Evolutionary conservation across 2,113 vertebrate species (phyloP), one percentile per base, ranked within the genome.

Genomic region (Psilopsiagon aymara): DNA sequence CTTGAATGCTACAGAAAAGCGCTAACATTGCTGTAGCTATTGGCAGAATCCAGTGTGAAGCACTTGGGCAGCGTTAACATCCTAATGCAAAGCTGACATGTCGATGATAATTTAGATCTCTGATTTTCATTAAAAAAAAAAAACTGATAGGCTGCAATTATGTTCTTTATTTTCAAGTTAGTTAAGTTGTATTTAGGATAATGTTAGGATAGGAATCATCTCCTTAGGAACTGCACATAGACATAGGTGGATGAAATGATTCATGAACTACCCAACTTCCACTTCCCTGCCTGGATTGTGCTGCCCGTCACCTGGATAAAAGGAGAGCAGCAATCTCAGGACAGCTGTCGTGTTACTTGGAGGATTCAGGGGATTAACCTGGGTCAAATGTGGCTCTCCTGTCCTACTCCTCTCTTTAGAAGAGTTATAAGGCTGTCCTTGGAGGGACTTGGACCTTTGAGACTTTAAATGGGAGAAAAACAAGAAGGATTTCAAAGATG

Each of bases 81-180:
- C 21, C 44, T 75, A 67, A 88, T 24, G 67, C 23, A 93, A 88
- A 87, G 35, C 37, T 71, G 77, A 46, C 20, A 28, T 16, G 6
- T 35, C 67, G 67, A 69, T 76, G 78, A 67, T 79, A 73, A 93
- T 91, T 91, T 85, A 86, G 51, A 87, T 75, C 83, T 90, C 76
- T 86, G 43, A 74, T 84, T 91, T 95, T 43, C 18, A 59, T 64
- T 79, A 4, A 86, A 11, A 68, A 85, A 11, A 68, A 85, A 51
- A 17, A 7, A 2, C 10, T 10, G 33, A 63, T 73, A 82, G 62
- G 39, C 23, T 84, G 35, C 52, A 93, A 57, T 94, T 93, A 67
- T 4, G 2, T 60, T 82, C 55, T 92, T 96, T 94, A n/a, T 33
- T 97, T 86, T 94, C 46, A 71, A 80, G 33, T 63, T 86, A 80